Conservation (phyloP, 37 sponge, comb jelly and placozoan genomes). For the Agelas oroides region DNA sequence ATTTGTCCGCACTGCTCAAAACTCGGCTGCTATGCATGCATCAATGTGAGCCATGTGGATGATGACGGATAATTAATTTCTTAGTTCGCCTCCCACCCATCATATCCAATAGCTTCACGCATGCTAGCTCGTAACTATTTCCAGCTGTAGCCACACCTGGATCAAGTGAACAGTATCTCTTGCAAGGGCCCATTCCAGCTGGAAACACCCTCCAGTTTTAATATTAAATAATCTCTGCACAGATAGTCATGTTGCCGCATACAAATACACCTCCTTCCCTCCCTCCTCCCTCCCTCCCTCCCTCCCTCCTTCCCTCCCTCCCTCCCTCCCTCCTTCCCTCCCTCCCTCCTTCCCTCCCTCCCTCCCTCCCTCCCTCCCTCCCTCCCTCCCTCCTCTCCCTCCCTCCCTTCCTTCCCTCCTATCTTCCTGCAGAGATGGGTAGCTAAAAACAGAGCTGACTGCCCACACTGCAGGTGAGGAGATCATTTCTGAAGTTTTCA, state of each 20-base stretch:
- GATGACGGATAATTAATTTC: no score
- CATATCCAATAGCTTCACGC: neutral
- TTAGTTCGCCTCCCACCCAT: neutral
- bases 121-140: neutral
- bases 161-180: no score
- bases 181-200: no score
- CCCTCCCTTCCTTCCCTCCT: neutral
- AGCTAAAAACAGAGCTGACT: constrained; percentile 29
- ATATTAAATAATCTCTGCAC: no score
- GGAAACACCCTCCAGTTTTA: no score
- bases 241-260: no score
- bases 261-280: no score
- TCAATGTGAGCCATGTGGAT: constrained; percentile 68
- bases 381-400: no score
- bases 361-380: neutral
- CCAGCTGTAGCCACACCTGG: neutral
- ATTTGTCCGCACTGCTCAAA: constrained; percentile 97
- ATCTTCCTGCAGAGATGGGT: constrained; percentile 44
- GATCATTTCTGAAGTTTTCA: neutral
- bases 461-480: constrained; percentile 38
- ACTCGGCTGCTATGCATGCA: constrained; percentile 85
- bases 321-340: constrained; percentile 27
- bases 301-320: neutral
- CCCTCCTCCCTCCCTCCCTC: no score
- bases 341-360: neutral